A percentile compares a stretch with the other conserved stretches of the same genome.
These are phyloP conservation scores for Halesus radiatus DNA, from an alignment of 1,140 invertebrate species.

Conservation along the genomic window DNA sequence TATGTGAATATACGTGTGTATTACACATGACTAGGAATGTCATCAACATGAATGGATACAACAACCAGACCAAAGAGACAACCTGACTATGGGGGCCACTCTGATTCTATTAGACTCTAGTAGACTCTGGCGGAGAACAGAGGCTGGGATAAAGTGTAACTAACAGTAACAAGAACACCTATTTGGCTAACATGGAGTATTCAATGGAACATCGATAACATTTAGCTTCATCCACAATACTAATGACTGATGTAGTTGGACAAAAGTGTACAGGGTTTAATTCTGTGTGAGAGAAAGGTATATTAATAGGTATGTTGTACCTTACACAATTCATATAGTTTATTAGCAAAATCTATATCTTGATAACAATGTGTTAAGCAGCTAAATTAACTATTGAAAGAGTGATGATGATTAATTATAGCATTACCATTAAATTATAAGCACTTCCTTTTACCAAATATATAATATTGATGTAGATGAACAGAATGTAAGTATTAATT, in stretches of 20 bases:
- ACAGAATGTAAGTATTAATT: constrained; percentile 54
- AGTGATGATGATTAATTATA: constrained; percentile 58
- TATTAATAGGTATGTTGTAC: constrained; percentile 14
- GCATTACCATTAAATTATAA: constrained; percentile 57
- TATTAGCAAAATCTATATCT: constrained; percentile 42
- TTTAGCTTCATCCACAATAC: constrained; percentile 11
- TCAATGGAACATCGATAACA: constrained; percentile 12
- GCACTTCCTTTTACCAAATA: constrained; percentile 56
- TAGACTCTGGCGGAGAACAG: too few relatives aligned
- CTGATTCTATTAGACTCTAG: too few relatives aligned
- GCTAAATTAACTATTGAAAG: constrained; percentile 55
- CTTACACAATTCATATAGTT: constrained; percentile 27
- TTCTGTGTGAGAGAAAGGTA: constrained; percentile 8
- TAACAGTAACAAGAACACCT: constrained; percentile 37
- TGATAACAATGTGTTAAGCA: constrained; percentile 53
- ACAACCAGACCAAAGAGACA: constrained; percentile 49
- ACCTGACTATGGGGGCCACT: too few relatives aligned
- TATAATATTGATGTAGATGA: constrained; percentile 53
- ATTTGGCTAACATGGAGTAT: constrained; percentile 3
- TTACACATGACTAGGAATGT: constrained; percentile 45
- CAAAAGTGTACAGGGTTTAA: neutral
- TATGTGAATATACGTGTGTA: constrained; percentile 38
- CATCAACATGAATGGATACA: constrained; percentile 45
- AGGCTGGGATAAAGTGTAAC: neutral
- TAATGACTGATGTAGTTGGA: constrained; percentile 26